These are phyloP conservation scores for Silurus lanzhouensis DNA, from an alignment of 2,797 vertebrate species.

Conservation along the genomic window DNA sequence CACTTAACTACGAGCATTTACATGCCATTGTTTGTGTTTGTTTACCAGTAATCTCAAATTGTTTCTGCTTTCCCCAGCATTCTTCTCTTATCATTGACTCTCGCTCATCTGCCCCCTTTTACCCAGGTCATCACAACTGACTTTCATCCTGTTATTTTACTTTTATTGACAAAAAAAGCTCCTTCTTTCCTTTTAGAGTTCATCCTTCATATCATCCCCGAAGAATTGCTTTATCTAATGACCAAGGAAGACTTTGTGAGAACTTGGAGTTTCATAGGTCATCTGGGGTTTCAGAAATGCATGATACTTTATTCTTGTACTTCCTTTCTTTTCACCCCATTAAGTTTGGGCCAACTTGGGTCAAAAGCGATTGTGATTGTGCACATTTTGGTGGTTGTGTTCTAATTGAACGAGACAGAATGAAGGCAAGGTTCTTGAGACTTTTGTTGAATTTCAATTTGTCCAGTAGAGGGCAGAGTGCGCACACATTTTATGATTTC, in stretches of 20 bases:
- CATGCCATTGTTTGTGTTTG: background rate
- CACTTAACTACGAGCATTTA: background rate
- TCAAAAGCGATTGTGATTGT: background rate
- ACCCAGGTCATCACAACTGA: background rate
- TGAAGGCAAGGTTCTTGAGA: background rate
- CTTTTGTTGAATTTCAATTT: background rate
- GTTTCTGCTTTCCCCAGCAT: background rate
- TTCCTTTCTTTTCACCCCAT: constrained; percentile 1
- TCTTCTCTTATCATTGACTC: constrained; percentile 1
- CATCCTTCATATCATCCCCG: constrained; percentile 8
- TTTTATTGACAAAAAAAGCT: background rate
- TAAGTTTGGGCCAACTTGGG: background rate
- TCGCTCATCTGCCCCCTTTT: background rate
- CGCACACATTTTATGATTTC: background rate
- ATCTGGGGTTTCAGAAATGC: constrained; percentile 1
- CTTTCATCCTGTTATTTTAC: constrained; percentile 20
- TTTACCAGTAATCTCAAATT: background rate
- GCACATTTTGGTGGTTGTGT: background rate
- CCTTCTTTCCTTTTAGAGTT: background rate
- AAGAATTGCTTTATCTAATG: constrained; percentile 14
- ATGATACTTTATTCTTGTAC: background rate
- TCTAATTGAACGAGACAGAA: background rate
- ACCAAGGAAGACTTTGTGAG: background rate
- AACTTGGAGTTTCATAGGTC: background rate
- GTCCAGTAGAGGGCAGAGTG: constrained; percentile 37